Conservation (phyloP, 1,140 invertebrate genomes). For the Sitophilus oryzae region DNA sequence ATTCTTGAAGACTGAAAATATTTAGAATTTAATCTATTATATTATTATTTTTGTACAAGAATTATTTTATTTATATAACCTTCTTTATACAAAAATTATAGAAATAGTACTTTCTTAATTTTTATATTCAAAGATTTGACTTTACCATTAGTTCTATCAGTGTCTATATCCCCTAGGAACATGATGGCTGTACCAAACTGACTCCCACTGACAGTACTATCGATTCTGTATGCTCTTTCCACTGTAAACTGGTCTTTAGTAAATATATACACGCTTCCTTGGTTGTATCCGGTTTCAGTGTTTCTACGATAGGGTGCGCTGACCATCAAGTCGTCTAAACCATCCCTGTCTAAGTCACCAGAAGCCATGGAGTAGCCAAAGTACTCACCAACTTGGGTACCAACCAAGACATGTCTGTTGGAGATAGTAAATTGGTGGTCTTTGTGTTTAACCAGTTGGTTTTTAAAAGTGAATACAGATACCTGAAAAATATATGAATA, state of each 20-base stretch:
- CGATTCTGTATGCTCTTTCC: slow-evolving; percentile 22
- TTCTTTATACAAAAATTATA: no score
- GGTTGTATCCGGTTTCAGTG: slow-evolving; percentile 43
- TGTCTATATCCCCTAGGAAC: slow-evolving; percentile 49
- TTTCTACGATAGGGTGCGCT: slow-evolving; percentile 56
- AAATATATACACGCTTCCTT: slow-evolving; percentile 58
- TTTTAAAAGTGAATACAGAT: background rate
- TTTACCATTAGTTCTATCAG: slow-evolving; percentile 48
- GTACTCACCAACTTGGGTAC: slow-evolving; percentile 55
- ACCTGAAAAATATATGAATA: slow-evolving; percentile 2
- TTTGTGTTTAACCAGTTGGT: background rate
- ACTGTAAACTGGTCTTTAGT: background rate
- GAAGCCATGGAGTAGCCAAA: slow-evolving; percentile 57
- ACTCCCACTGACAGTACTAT: slow-evolving; percentile 40
- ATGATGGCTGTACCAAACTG: slow-evolving; percentile 47
- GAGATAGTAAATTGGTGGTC: background rate
- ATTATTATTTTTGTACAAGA: no score
- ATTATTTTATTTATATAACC: no score
- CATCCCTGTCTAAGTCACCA: slow-evolving; percentile 58
- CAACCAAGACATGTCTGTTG: slow-evolving; percentile 26
- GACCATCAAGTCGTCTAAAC: slow-evolving; percentile 58
- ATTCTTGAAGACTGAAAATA: no score
- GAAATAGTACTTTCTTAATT: no score
- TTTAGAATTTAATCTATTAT: no score
- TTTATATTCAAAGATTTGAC: no score